Percentiles rank a stretch among this genome's conserved stretches.
phyloP scores from a whole-genome alignment of 2,113 vertebrate genomes.

The Plecturocebus donacophilus region DNA sequence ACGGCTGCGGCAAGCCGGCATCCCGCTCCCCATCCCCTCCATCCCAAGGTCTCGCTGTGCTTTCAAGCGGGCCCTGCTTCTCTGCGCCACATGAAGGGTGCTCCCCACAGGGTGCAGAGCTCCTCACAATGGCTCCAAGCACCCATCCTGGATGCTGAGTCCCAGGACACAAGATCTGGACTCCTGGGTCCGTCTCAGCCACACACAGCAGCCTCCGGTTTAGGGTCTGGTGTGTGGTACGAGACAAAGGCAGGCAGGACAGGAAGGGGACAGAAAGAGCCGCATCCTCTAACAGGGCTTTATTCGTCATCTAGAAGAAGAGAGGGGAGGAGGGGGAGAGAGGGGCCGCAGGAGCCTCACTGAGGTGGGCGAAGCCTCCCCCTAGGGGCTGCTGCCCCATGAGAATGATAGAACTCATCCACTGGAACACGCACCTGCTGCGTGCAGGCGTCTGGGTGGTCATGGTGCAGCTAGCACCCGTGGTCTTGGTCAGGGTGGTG shows the following conservation, averaged over 20 bases:
- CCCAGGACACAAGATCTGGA: background rate
- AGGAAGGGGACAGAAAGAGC: constrained; percentile 65
- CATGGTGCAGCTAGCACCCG: constrained; percentile 94
- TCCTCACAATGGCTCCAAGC: background rate
- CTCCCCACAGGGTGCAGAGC: background rate
- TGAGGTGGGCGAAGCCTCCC: constrained; percentile 48
- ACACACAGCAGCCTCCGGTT: background rate
- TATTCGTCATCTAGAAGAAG: constrained; percentile 58
- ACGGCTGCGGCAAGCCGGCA: fast-evolving
- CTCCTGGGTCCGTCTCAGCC: background rate
- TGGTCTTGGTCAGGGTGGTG: constrained; percentile 92
- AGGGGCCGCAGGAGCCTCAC: constrained; percentile 13
- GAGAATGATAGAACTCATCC: constrained; percentile 98
- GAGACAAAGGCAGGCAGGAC: constrained; percentile 57
- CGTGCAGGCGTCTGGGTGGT: constrained; percentile 45
- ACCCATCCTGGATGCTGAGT: background rate
- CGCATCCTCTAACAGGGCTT: constrained; percentile 55
- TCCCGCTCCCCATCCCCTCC: fast-evolving
- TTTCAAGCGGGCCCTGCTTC: background rate
- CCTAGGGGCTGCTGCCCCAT: constrained; percentile 60
- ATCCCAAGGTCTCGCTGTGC: background rate
- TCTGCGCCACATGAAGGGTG: background rate
- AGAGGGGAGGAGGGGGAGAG: background rate
- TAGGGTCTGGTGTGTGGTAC: background rate
- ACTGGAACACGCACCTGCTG: constrained; percentile 63